Evolutionary conservation across 2,888 invertebrate species (phyloP), one percentile per base, ranked within the genome.

Genomic region (Spilosoma lubricipeda): DNA sequence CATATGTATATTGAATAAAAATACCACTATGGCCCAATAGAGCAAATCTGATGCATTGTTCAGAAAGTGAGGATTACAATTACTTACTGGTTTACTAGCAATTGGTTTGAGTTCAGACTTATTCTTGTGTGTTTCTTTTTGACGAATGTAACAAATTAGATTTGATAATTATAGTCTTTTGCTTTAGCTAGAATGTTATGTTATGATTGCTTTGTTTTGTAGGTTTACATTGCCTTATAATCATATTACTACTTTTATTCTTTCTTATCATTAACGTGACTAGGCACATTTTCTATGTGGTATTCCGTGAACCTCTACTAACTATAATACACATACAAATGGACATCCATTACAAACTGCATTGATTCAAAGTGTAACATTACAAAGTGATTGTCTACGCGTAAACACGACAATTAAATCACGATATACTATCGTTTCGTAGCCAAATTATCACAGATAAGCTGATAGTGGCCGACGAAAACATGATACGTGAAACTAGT

Each of bases 371-470:
- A 33, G 33, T 48, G 39, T 23, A 30, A 15, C 11, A 59, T 36
- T 36, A 48, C 15, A 20, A 65, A 64, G 23, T 65, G 48, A 68
- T 73, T 70, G 56, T 42, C 65, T 30, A 52, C 56, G 27, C n/a
- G 33, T 59, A 33, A 68, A 75, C 36, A 70, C 67, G 30, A 73
- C 73, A 76, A 76, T 76, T 76, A 76, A 76, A 76, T 73, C 72
- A 76, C 76, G 76, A 76, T 76, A 84, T 48, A 79, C 67, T 84
- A 84, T 84, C 82, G 76, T 78, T 70, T 72, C 76, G 75, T 72
- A 69, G 82, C 83, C 84, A 90, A 90, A 90, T 91, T 93, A 94
- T 94, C 94, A 82, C 87, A 88, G 94, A 94, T 92, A 90, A 90
- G 79, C 77, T 82, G 90, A 92, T 93, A 93, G 90, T 86, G 30